phyloP scores from a whole-genome alignment of 1,140 invertebrate species.

The Theocolax elegans region DNA sequence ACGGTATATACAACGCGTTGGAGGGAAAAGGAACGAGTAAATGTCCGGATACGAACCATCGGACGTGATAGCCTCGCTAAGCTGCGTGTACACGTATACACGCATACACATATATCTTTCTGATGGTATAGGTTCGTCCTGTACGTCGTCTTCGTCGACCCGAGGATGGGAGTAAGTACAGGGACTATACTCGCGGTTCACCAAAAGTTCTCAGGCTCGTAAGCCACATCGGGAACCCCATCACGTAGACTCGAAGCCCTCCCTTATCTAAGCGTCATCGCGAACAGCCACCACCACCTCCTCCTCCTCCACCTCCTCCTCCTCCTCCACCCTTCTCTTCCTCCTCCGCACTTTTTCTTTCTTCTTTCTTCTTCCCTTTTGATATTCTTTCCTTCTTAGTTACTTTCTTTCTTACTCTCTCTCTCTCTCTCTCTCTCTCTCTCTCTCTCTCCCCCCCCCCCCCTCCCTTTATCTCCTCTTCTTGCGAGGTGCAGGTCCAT shows the following conservation, averaged over 20 bases:
- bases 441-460: background rate
- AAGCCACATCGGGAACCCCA: conserved; percentile 62
- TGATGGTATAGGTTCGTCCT: too few relatives aligned
- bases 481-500: background rate
- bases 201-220: conserved; percentile 66
- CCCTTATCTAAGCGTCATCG: conserved; percentile 67
- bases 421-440: background rate
- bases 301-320: conserved; percentile 35
- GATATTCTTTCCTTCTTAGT: background rate
- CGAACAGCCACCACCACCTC: conserved; percentile 47
- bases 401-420: conserved; percentile 32
- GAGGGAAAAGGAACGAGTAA: conserved; percentile 48
- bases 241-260: conserved; percentile 66
- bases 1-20: background rate
- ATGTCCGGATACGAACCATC: conserved; percentile 60
- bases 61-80: conserved; percentile 54
- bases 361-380: conserved; percentile 29
- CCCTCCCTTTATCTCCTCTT: background rate
- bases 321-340: conserved; percentile 39
- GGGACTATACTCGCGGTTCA: conserved; percentile 49
- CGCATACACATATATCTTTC: too few relatives aligned
- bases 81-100: too few relatives aligned
- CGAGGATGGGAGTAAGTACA: conserved; percentile 30
- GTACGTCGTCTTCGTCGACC: too few relatives aligned
- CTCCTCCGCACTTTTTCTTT: conserved; percentile 15